A percentile compares a stretch with the other conserved stretches of the same genome.
phyloP scores from a whole-genome alignment of 2,888 invertebrate species.

The Oscheius sp. region DNA sequence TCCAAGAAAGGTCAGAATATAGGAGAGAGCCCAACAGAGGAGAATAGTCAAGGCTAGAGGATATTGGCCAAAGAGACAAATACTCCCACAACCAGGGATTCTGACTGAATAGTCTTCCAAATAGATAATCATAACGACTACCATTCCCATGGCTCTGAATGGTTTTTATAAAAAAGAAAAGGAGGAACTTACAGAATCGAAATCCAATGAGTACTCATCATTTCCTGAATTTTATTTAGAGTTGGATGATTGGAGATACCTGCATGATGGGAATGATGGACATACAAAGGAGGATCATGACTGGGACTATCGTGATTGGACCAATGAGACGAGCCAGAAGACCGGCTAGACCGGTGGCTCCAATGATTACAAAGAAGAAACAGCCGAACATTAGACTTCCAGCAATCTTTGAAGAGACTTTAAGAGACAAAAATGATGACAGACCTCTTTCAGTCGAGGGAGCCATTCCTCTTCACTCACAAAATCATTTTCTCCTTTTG shows the following conservation, averaged over 20 bases:
- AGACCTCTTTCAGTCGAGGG: conserved; percentile 40
- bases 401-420: conserved; percentile 64
- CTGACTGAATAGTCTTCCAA: conserved; percentile 55
- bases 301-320: conserved; percentile 65
- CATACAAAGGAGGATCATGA: conserved; percentile 60
- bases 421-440: neutral
- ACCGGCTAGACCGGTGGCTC: conserved; percentile 62
- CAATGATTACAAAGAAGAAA: conserved; percentile 59
- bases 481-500: conserved; percentile 38
- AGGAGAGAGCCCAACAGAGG: conserved; percentile 3
- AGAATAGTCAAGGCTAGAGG: conserved; percentile 44
- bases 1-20: neutral
- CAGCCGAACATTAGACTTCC: conserved; percentile 64
- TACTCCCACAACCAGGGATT: conserved; percentile 39
- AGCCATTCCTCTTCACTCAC: conserved; percentile 56
- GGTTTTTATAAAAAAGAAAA: neutral
- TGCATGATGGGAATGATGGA: conserved; percentile 56
- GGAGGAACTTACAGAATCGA: conserved; percentile 55
- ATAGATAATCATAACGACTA: conserved; percentile 60
- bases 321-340: conserved; percentile 60
- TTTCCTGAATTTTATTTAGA: conserved; percentile 56
- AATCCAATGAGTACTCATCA: conserved; percentile 63
- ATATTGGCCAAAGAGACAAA: conserved; percentile 61
- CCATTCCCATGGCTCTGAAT: conserved; percentile 52
- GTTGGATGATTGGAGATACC: no score